Evolutionary conservation across 2,888 invertebrate genomes (phyloP).

Genomic region (Ditylenchus weischeri): DNA sequence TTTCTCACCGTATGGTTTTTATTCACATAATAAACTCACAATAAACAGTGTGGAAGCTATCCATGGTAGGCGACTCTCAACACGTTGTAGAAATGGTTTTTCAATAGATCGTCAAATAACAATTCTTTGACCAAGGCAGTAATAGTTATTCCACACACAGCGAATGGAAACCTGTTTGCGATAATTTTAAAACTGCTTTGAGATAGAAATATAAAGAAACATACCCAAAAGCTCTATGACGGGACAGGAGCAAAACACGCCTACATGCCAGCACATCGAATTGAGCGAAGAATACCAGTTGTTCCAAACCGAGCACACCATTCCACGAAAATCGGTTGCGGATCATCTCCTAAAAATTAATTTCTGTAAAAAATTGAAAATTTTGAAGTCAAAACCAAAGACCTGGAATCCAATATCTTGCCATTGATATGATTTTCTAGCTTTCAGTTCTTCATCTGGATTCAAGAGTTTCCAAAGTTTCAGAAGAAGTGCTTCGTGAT

Average conservation of each 20-base stretch:
- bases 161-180: constrained; percentile 63
- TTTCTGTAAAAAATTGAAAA: not conserved
- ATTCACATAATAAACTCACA: constrained; percentile 62
- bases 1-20: not conserved
- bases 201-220: not conserved
- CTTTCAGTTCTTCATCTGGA: constrained; percentile 72
- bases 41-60: constrained; percentile 85
- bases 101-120: constrained; percentile 76
- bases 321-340: constrained; percentile 95
- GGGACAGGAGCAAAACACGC: constrained; percentile 36
- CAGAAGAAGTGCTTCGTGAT: constrained; percentile 38
- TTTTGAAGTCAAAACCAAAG: not conserved
- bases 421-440: constrained; percentile 85
- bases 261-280: constrained; percentile 33
- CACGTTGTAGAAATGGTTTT: constrained; percentile 86
- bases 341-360: constrained; percentile 76
- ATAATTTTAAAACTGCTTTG: not conserved
- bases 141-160: constrained; percentile 79
- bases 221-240: constrained; percentile 39
- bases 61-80: constrained; percentile 59
- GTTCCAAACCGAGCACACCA: constrained; percentile 88
- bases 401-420: constrained; percentile 80
- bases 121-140: constrained; percentile 80
- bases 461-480: constrained; percentile 76
- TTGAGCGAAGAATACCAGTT: constrained; percentile 69